Percentiles rank a stretch among this genome's conserved stretches.
Conservation (phyloP, 2,113 vertebrate genomes). For the Cepphus grylle region DNA sequence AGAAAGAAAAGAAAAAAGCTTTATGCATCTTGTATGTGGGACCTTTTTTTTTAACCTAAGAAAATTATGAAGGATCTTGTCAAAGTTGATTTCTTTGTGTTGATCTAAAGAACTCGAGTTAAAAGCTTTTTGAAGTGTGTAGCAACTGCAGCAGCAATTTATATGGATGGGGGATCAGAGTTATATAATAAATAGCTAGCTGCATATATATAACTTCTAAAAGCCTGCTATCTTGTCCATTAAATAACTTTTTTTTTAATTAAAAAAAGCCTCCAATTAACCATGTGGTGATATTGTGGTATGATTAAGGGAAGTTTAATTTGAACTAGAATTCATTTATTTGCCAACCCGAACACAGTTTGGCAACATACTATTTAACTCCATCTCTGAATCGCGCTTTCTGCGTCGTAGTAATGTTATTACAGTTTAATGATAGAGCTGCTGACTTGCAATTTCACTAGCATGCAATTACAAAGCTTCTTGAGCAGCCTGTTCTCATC, state of each 20-base stretch:
- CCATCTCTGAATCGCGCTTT: not conserved
- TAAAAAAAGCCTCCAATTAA: slow-evolving; percentile 11
- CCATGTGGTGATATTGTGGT: not conserved
- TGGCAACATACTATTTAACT: slow-evolving; percentile 10
- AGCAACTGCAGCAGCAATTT: not conserved
- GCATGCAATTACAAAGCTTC: slow-evolving; percentile 3
- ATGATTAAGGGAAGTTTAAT: slow-evolving; percentile 33
- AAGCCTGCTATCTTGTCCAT: slow-evolving; percentile 4
- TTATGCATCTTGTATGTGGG: not conserved
- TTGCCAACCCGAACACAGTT: not conserved
- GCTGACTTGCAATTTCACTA: not conserved
- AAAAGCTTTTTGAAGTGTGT: slow-evolving; percentile 30
- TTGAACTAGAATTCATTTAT: slow-evolving; percentile 19
- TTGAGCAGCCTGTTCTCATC: not conserved
- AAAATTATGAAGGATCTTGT: slow-evolving; percentile 11
- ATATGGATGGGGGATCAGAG: not conserved
- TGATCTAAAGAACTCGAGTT: not conserved
- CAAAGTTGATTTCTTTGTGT: not conserved
- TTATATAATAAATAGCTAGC: slow-evolving; percentile 22
- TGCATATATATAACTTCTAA: not conserved
- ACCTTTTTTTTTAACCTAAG: not conserved
- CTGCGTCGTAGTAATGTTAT: not conserved
- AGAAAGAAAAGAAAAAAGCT: not conserved
- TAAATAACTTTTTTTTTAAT: not conserved
- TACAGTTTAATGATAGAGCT: slow-evolving; percentile 11